Percentiles rank a stretch among this genome's conserved stretches.
These are phyloP conservation scores for Cynopterus sphinx DNA, from an alignment of 2,797 vertebrate genomes.

Conservation along the genomic window DNA sequence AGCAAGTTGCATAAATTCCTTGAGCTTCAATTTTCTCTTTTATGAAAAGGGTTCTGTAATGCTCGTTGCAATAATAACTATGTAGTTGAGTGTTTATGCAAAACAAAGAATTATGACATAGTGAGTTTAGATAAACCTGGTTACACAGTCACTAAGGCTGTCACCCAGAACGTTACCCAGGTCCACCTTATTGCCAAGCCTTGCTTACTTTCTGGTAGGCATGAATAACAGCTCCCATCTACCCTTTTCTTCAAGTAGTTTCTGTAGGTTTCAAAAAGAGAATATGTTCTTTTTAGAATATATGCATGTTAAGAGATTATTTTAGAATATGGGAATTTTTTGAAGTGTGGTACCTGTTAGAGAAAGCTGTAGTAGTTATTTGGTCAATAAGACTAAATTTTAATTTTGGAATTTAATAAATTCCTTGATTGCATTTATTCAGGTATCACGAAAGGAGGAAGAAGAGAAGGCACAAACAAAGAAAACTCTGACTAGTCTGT, in stretches of 20 bases:
- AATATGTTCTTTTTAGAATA: neutral
- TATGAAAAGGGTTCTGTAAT: neutral
- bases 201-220: neutral
- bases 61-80: neutral
- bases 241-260: neutral
- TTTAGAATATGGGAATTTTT: neutral
- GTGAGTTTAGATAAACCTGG: neutral
- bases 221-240: neutral
- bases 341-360: neutral
- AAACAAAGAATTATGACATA: neutral
- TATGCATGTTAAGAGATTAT: neutral
- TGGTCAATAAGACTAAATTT: constrained; percentile 26
- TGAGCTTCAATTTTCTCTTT: constrained; percentile 41
- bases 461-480: neutral
- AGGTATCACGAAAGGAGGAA: neutral
- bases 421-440: constrained; percentile 17
- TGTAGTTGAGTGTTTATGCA: neutral
- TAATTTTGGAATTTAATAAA: constrained; percentile 33
- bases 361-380: constrained; percentile 19
- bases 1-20: neutral
- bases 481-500: neutral
- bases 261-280: neutral
- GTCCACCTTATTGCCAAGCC: neutral
- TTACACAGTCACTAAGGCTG: neutral
- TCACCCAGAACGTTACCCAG: neutral